Percentiles rank a stretch among this genome's conserved stretches.
Evolutionary conservation across 2,888 invertebrate species (phyloP).

Genomic region (Atherix ibis): DNA sequence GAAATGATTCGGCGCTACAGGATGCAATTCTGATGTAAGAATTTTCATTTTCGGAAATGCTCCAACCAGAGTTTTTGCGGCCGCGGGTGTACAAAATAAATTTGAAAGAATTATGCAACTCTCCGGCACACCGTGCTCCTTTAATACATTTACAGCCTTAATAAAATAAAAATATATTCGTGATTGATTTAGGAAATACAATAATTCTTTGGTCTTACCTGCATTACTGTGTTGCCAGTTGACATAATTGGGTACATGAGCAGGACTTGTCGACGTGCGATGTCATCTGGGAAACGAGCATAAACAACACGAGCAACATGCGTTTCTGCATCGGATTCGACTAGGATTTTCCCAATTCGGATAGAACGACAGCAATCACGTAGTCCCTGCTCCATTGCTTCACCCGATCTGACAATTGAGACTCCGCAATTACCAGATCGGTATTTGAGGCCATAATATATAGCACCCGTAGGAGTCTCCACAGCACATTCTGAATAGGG

Average conservation of each 20-base stretch:
- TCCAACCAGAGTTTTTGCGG: constrained; percentile 66
- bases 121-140: constrained; percentile 86
- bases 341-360: constrained; percentile 93
- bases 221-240: constrained; percentile 89
- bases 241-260: constrained; percentile 99
- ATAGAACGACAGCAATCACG: constrained; percentile 97
- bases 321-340: constrained; percentile 91
- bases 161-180: constrained; percentile 18
- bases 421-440: constrained; percentile 98
- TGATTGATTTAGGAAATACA: constrained; percentile 1
- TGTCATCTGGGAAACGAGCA: constrained; percentile 94
- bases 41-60: constrained; percentile 87
- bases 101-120: constrained; percentile 93
- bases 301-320: constrained; percentile 95
- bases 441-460: constrained; percentile 70
- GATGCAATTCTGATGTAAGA: constrained; percentile 87
- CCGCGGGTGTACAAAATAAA: constrained; percentile 88
- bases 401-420: constrained; percentile 84
- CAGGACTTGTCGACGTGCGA: constrained; percentile 71
- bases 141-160: constrained; percentile 83
- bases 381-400: constrained; percentile 92
- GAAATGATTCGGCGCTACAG: constrained; percentile 93
- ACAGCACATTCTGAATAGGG: constrained; percentile 86
- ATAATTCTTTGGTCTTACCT: constrained; percentile 28
- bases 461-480: constrained; percentile 74